Evolutionary conservation across 2,113 vertebrate genomes (phyloP), one percentile per base, ranked within the genome.

Genomic region (Hystrix cristata): DNA sequence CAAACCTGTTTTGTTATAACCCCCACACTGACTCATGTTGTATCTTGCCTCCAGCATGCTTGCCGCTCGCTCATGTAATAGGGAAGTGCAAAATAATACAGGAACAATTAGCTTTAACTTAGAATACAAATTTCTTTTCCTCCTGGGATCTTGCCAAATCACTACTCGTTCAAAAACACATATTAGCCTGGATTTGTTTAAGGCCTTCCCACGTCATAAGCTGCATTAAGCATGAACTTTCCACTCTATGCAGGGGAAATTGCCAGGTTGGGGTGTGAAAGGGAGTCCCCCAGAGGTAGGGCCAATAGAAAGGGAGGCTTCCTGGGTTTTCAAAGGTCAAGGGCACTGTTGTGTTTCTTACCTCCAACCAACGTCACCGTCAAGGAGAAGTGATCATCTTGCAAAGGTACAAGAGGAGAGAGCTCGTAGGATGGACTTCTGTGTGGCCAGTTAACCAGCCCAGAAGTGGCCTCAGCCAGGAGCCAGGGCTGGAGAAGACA

Each of bases 101-200:
- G 62, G 53, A 91, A 86, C 82, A 74, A 78, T 89, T 83, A 65
- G 38, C 64, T 43, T 92, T 29, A 95, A 83, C 38, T 57, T 48
- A 78, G 78, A 90, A 94, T 25, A 57, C 23, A 79, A 21, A 80
- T 81, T 76, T 92, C 57, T 76, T 83, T 93, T 83, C 89, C 84
- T 84, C 62, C 94, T 60, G 31, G 81, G 48, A 72, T 71, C 53
- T 69, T 84, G 91, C 95, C 96, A 97, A 91, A 71, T 43, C 67
- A 34, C 93, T 60, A n/a, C 51, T 27, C 14, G 19, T 57, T 95
- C 48, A 86, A 90, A 57, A 83, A 67, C 62, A 51, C 25, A 7
- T 4, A 3, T 69, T 46, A 72, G 51, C 71, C 91, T 76, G 48
- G 46, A 57, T 62, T 46, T 62, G 53, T 15, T 79, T 5, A 65